These are phyloP conservation scores for Saiga tatarica DNA, from an alignment of 2,113 vertebrate species.

Conservation along the genomic window DNA sequence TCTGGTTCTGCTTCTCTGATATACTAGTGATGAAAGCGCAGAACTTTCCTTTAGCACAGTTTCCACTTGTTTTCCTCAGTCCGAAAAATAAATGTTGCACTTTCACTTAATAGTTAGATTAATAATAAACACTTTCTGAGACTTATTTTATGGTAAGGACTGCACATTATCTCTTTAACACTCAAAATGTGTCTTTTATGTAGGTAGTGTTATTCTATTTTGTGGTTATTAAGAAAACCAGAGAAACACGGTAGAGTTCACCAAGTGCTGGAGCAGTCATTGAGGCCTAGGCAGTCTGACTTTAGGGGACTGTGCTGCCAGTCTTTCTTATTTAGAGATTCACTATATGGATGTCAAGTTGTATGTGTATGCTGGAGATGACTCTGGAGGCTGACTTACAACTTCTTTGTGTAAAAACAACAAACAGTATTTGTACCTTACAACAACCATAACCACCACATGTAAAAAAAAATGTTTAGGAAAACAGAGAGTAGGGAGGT, in stretches of 20 bases:
- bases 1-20: not conserved
- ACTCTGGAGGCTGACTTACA: not conserved
- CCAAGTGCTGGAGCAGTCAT: not conserved
- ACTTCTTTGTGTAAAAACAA: constrained; percentile 18
- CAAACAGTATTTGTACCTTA: not conserved
- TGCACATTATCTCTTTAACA: not conserved
- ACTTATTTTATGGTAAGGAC: not conserved
- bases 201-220: not conserved
- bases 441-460: not conserved
- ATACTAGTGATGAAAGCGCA: not conserved
- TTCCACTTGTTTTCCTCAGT: not conserved
- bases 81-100: not conserved
- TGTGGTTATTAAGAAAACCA: not conserved
- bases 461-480: not conserved
- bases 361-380: not conserved
- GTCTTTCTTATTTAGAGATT: not conserved
- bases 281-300: not conserved
- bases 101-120: not conserved
- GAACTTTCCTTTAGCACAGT: not conserved
- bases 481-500: not conserved
- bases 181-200: not conserved
- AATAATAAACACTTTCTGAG: not conserved
- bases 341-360: not conserved
- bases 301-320: not conserved
- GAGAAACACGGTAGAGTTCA: not conserved